phyloP scores from a whole-genome alignment of 2,888 invertebrate species.

The Brachyopa scutellaris region DNA sequence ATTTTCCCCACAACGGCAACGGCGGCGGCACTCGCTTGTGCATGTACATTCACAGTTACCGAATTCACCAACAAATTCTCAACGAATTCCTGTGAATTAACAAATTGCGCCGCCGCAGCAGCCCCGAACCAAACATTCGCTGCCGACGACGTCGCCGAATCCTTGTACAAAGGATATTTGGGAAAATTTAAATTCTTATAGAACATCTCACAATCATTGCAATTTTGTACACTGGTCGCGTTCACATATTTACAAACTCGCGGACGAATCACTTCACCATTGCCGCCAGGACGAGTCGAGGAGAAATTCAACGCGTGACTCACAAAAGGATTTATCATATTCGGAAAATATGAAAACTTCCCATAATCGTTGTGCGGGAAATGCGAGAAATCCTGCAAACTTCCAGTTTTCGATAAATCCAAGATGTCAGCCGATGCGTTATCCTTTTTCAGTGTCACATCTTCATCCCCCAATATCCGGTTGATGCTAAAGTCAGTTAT shows the following conservation, averaged over 20 bases:
- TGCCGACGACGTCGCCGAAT: conserved; percentile 13
- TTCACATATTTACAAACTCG: conserved; percentile 68
- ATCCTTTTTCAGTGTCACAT: conserved; percentile 47
- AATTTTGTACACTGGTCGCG: conserved; percentile 51
- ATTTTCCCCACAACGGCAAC: conserved; percentile 17
- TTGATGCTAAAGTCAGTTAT: conserved; percentile 81
- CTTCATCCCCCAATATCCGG: conserved; percentile 75
- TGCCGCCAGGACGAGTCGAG: conserved; percentile 32
- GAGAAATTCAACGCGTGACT: conserved; percentile 48
- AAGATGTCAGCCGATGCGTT: conserved; percentile 75
- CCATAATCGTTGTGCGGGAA: conserved; percentile 33
- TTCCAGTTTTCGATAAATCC: conserved; percentile 78
- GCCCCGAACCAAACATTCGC: conserved; percentile 57
- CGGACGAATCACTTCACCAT: conserved; percentile 65
- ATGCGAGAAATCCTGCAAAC: conserved; percentile 13
- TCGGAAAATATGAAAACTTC: conserved; percentile 45
- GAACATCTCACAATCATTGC: conserved; percentile 73
- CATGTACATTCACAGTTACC: conserved; percentile 59
- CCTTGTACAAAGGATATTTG: conserved; percentile 65
- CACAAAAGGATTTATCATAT: conserved; percentile 52
- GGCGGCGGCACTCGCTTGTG: not conserved
- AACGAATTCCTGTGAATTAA: conserved; percentile 63
- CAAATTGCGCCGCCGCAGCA: conserved; percentile 58
- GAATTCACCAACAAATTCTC: conserved; percentile 73
- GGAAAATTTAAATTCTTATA: conserved; percentile 72